Evolutionary conservation across 1,140 invertebrate genomes (phyloP), one percentile per base, ranked within the genome.

Genomic region (Drosophila takahashii): DNA sequence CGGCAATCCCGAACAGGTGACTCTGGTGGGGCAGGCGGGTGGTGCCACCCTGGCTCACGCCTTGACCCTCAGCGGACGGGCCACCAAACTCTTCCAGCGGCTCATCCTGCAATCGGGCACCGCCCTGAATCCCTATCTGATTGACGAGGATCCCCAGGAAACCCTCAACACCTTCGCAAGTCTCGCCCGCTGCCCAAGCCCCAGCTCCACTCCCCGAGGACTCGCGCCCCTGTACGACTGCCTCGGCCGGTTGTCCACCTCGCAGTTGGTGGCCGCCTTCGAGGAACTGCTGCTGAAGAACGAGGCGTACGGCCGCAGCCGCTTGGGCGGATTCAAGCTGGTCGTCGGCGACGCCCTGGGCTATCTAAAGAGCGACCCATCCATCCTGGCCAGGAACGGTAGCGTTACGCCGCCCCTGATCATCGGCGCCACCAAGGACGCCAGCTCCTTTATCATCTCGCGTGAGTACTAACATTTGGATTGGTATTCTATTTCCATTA

Each of bases 1-100:
- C 13, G 96, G 96, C 1, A 93, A 95, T 85, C 92, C 94, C 0
- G 76, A 93, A 18, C 92, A 94, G 65, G 93, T 96, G 5, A 94
- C 94, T 0, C 59, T 95, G 4, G 92, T 92, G 1, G 95, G 95
- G 0, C 94, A 95, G 77, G 94, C 94, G 42, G 94, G 93, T 13
- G 94, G 94, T 0, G 94, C 93, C 6, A 92, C 91, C 0, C 61
- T 92, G n/a, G 92, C 92, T 0, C 93, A 94, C 62, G 59, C 93
- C 1, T 76, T 94, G 0, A 92, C 93, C 8, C 59, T 94, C 16
- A 93, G 91, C 90, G 41, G 85, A 0, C 50, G 74, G 15, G 67
- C 84, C 1, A 41, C 70, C 11, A 71, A 77, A 22, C 52, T 90
- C 1, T 92, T 91, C 64, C 81, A 91, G 47, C 75, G 79, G 51